Percentiles rank a stretch among this genome's conserved stretches.
Evolutionary conservation across 1,140 invertebrate genomes (phyloP).

Genomic region (Orchestia grillus): DNA sequence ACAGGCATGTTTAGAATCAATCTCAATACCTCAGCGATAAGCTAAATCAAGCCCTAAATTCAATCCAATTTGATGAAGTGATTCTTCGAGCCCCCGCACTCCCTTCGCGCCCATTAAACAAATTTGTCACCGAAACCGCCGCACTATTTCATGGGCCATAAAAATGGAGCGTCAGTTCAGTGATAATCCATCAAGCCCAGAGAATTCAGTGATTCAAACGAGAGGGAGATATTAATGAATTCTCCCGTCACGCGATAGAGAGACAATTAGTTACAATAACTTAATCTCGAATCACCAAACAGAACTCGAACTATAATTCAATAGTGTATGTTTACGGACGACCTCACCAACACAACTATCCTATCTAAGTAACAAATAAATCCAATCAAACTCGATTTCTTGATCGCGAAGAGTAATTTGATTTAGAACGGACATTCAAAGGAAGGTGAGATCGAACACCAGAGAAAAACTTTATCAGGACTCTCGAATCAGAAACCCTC

Average conservation of each 20-base stretch:
- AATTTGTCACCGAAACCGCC: slow-evolving; percentile 16
- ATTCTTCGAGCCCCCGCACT: not conserved
- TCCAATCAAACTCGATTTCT: not conserved
- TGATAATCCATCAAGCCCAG: not conserved
- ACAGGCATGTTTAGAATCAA: not conserved
- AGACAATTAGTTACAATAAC: not conserved
- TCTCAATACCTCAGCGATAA: not conserved
- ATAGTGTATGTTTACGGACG: not conserved
- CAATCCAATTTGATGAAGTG: not conserved
- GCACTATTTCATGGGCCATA: slow-evolving; percentile 25
- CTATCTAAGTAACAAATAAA: not conserved
- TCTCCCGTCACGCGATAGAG: not conserved
- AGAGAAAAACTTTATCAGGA: not conserved
- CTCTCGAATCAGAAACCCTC: not conserved
- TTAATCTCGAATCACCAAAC: not conserved
- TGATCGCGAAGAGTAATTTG: not conserved
- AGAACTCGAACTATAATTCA: not conserved
- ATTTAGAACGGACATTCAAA: not conserved
- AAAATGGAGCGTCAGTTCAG: slow-evolving; percentile 21
- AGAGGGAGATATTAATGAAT: not conserved
- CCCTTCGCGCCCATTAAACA: not conserved
- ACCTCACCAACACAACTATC: not conserved
- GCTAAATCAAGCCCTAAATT: not conserved
- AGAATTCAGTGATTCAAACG: slow-evolving; percentile 15
- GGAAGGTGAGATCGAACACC: not conserved